Evolutionary conservation across 2,113 vertebrate genomes (phyloP).

Genomic region (Jacana jacana): DNA sequence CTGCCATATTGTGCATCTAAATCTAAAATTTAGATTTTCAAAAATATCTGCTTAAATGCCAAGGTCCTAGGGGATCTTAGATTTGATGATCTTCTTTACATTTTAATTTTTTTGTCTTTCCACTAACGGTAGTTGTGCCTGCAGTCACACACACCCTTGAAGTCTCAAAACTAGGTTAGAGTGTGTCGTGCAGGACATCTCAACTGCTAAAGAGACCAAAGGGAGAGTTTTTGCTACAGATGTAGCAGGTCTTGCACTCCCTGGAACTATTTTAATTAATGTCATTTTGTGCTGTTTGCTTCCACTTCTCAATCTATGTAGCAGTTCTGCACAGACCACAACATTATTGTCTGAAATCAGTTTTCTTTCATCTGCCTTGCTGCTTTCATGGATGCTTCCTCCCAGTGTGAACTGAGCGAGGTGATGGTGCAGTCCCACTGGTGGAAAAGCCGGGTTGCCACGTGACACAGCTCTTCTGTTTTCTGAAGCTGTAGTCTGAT

Average conservation of each 20-base stretch:
- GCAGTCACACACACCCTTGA: not conserved
- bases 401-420: rapidly evolving
- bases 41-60: not conserved
- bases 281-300: not conserved
- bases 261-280: not conserved
- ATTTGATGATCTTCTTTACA: not conserved
- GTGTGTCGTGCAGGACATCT: not conserved
- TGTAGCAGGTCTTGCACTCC: not conserved
- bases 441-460: not conserved
- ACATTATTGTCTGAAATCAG: not conserved
- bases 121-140: not conserved
- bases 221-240: not conserved
- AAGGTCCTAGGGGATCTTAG: not conserved
- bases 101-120: not conserved
- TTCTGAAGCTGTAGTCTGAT: not conserved
- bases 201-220: not conserved
- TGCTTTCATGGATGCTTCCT: not conserved
- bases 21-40: not conserved
- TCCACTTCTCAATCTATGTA: not conserved
- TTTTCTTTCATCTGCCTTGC: not conserved
- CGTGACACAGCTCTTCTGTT: not conserved
- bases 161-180: not conserved
- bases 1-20: not conserved
- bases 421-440: rapidly evolving
- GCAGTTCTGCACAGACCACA: not conserved